Conservation (phyloP, 2,797 vertebrate species). For the Halcyon smyrnensis region DNA sequence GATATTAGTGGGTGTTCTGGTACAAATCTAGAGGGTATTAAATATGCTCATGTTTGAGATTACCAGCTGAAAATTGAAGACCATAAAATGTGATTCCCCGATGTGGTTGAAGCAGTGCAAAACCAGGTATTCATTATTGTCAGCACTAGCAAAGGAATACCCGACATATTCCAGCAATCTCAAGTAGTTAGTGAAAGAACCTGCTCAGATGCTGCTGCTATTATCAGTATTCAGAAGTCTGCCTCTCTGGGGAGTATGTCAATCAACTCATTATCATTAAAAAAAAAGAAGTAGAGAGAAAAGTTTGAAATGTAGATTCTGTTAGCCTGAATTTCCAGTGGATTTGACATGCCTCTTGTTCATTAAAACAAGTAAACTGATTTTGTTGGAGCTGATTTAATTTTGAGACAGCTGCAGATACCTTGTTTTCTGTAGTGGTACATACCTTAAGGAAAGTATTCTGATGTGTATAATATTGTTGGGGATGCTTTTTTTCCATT, state of each 20-base stretch:
- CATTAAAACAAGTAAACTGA: not conserved
- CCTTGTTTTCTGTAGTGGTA: not conserved
- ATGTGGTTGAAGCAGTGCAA: conserved; percentile 22
- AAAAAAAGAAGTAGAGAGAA: not conserved
- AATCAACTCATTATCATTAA: conserved; percentile 22
- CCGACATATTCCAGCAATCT: conserved; percentile 11
- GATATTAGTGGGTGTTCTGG: conserved; percentile 48
- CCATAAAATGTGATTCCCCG: conserved; percentile 34
- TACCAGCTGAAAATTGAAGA: conserved; percentile 53
- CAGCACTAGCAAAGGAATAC: conserved; percentile 35
- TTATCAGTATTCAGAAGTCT: conserved; percentile 7
- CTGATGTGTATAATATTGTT: not conserved
- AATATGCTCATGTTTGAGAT: conserved; percentile 18
- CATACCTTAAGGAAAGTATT: not conserved
- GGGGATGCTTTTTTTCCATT: not conserved
- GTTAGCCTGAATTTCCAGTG: not conserved
- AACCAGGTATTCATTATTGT: conserved; percentile 52
- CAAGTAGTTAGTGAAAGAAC: conserved; percentile 14
- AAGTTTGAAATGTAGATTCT: not conserved
- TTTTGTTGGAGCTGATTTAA: fast-evolving
- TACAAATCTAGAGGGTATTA: conserved; percentile 43
- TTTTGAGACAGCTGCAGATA: not conserved
- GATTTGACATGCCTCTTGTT: not conserved
- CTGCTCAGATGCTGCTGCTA: conserved; percentile 6
- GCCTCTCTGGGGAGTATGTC: not conserved